A percentile compares a stretch with the other conserved stretches of the same genome.
phyloP scores from a whole-genome alignment of 92 coral and sea anemone species.

The Hydrozoanthus gracilis region DNA sequence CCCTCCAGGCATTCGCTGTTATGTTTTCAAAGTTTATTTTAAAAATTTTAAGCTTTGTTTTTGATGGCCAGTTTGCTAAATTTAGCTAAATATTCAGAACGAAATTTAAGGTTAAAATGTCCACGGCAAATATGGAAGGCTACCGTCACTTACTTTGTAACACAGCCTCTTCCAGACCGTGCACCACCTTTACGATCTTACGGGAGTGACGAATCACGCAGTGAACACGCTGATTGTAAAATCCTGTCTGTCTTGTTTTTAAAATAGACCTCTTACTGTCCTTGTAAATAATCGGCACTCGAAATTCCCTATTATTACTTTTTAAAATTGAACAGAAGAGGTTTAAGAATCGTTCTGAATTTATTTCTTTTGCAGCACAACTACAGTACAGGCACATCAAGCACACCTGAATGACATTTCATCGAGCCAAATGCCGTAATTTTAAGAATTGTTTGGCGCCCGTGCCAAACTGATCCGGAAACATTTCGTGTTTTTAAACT shows the following conservation, averaged over 20 bases:
- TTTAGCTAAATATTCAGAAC: no score
- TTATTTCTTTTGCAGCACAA: not conserved
- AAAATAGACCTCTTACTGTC: not conserved
- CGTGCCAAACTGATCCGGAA: not conserved
- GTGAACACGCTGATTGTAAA: not conserved
- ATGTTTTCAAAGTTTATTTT: no score
- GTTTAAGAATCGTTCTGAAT: not conserved
- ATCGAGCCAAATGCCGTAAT: not conserved
- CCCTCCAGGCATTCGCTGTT: no score
- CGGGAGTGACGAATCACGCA: not conserved
- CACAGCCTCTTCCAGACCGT: not conserved
- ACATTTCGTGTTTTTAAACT: constrained; percentile 2
- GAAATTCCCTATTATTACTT: not conserved
- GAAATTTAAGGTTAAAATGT: no score
- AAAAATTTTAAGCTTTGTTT: no score
- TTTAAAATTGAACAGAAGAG: not conserved
- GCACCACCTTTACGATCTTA: not conserved
- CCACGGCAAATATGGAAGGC: not conserved
- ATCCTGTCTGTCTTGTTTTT: no score
- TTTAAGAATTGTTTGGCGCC: not conserved
- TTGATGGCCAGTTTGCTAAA: no score
- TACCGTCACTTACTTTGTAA: not conserved
- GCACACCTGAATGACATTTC: constrained; percentile 2
- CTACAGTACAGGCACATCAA: no score
- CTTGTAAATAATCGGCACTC: not conserved